phyloP scores from a whole-genome alignment of 92 coral and sea anemone genomes.

The Actinernus sp. region DNA sequence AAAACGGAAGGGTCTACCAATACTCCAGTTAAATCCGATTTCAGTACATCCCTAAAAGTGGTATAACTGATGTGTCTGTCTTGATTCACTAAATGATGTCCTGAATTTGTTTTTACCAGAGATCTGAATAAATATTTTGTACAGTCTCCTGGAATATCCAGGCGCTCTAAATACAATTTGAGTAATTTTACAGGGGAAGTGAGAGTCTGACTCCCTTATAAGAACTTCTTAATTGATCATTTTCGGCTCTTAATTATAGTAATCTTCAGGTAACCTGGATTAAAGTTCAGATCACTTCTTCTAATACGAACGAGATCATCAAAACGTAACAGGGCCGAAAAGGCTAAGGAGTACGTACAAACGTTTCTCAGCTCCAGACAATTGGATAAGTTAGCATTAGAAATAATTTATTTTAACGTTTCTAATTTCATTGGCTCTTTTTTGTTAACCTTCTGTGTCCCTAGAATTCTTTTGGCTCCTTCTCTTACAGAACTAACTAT shows the following conservation, averaged over 20 bases:
- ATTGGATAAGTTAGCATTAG: background rate
- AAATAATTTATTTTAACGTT: background rate
- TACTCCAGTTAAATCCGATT: slow-evolving; percentile 1
- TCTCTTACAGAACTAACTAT: slow-evolving; percentile 2
- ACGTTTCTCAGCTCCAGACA: slow-evolving; percentile 5
- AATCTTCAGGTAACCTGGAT: slow-evolving; percentile 5
- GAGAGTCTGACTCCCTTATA: too few species aligned
- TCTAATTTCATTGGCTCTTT: slow-evolving; percentile 13
- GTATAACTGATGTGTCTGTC: slow-evolving; percentile 18
- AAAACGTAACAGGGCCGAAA: slow-evolving; percentile 4
- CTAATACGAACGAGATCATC: slow-evolving; percentile 6
- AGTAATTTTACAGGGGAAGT: background rate
- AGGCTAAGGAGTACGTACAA: slow-evolving; percentile 14
- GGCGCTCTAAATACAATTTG: background rate
- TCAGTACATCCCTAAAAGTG: slow-evolving; percentile 12
- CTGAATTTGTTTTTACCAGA: background rate
- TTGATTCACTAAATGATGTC: background rate
- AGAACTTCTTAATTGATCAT: background rate
- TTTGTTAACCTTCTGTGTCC: background rate
- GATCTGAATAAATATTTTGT: slow-evolving; percentile 1
- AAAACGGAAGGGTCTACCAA: background rate
- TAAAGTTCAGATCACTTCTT: slow-evolving; percentile 9
- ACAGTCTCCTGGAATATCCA: background rate
- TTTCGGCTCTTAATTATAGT: background rate
- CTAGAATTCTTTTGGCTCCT: slow-evolving; percentile 5